Percentiles rank a stretch among this genome's conserved stretches.
Conservation (phyloP, 1,140 invertebrate species). For the Wasmannia auropunctata region DNA sequence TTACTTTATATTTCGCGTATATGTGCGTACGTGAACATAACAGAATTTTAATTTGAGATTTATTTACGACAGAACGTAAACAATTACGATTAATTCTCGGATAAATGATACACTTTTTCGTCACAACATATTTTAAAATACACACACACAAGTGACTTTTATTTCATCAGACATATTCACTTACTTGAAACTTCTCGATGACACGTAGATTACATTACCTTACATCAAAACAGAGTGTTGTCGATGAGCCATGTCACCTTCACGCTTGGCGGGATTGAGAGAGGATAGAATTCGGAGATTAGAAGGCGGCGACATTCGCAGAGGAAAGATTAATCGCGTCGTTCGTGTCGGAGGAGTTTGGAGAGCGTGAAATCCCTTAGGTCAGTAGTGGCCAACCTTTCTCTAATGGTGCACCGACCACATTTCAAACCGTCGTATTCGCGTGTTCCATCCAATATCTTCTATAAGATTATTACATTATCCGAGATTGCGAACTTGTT, state of each 20-base stretch:
- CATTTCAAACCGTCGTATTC: background rate
- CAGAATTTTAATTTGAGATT: background rate
- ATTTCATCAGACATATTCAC: background rate
- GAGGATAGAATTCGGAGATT: constrained; percentile 30
- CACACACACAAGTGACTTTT: background rate
- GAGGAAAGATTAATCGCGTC: constrained; percentile 31
- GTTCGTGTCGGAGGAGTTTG: constrained; percentile 22
- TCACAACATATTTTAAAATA: background rate
- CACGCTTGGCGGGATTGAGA: background rate
- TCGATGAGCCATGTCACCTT: background rate
- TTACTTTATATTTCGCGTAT: background rate
- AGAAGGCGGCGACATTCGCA: background rate
- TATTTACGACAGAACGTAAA: background rate
- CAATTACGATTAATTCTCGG: background rate
- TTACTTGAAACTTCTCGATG: background rate
- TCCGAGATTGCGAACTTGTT: background rate
- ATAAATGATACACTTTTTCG: background rate
- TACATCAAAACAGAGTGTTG: background rate
- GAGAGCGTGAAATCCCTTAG: constrained; percentile 38
- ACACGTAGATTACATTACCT: background rate
- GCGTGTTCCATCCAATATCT: background rate
- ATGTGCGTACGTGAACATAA: background rate
- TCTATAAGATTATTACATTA: background rate
- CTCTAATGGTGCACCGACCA: background rate
- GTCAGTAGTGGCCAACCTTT: constrained; percentile 33